These are phyloP conservation scores for Tetranychus piercei DNA, from an alignment of 2,888 invertebrate species.

Conservation along the genomic window DNA sequence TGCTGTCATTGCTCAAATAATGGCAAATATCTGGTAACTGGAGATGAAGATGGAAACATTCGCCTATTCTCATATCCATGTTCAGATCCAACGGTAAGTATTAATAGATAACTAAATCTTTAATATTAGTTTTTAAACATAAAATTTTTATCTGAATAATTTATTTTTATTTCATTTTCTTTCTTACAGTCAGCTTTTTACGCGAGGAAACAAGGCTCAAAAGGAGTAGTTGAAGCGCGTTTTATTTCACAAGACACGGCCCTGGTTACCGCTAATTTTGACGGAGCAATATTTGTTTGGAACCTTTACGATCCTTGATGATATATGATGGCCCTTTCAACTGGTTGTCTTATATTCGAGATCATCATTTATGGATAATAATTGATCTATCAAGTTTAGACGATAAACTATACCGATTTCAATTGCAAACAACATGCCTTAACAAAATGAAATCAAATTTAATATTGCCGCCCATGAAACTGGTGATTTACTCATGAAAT, in stretches of 20 bases:
- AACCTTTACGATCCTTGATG: not conserved
- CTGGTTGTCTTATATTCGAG: too few relatives aligned
- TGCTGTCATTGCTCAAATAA: constrained; percentile 16
- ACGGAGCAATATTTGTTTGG: constrained; percentile 19
- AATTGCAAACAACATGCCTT: too few relatives aligned
- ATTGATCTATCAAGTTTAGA: too few relatives aligned
- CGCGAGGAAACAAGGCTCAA: constrained; percentile 69
- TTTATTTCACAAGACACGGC: constrained; percentile 72
- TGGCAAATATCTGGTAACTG: constrained; percentile 44
- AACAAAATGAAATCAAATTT: too few relatives aligned
- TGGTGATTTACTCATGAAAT: too few relatives aligned
- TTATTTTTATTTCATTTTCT: constrained; percentile 12
- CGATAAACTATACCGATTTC: too few relatives aligned
- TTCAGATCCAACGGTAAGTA: constrained; percentile 51
- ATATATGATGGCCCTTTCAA: too few relatives aligned
- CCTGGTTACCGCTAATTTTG: constrained; percentile 46
- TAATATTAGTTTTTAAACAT: too few relatives aligned
- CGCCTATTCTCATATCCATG: constrained; percentile 73
- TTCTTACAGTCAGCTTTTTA: constrained; percentile 40
- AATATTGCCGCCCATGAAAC: too few relatives aligned
- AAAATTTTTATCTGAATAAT: not conserved
- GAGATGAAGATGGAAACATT: constrained; percentile 73
- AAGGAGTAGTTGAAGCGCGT: constrained; percentile 54
- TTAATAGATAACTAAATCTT: constrained; percentile 2
- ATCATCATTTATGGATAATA: too few relatives aligned